A percentile compares a stretch with the other conserved stretches of the same genome.
phyloP scores from a whole-genome alignment of 2,113 vertebrate genomes.

The Calidris pygmaea region DNA sequence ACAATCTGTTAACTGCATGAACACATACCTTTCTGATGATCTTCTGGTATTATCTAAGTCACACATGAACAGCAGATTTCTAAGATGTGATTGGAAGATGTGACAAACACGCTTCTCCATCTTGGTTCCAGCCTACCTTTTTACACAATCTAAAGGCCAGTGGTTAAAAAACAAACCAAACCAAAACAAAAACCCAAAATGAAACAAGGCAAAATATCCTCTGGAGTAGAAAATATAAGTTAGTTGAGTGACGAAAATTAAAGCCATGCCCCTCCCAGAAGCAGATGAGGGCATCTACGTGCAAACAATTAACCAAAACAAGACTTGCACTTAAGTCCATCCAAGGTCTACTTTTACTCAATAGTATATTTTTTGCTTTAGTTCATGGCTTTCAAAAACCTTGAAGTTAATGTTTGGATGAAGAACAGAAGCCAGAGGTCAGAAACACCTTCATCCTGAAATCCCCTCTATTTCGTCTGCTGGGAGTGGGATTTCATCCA shows the following conservation, averaged over 20 bases:
- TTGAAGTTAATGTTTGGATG: too few relatives aligned
- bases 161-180: background rate
- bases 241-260: background rate
- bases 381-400: too few relatives aligned
- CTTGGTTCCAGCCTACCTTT: background rate
- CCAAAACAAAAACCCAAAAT: background rate
- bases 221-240: background rate
- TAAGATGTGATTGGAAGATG: background rate
- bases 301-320: background rate
- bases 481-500: background rate
- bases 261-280: background rate
- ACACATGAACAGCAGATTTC: background rate
- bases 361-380: background rate
- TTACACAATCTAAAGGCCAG: background rate
- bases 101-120: background rate
- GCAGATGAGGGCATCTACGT: rapidly evolving
- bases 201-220: background rate
- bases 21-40: background rate
- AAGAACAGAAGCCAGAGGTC: too few relatives aligned
- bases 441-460: too few relatives aligned
- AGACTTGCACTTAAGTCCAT: background rate
- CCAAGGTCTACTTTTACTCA: background rate
- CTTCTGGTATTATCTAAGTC: background rate
- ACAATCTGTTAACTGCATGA: background rate
- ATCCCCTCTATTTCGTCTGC: too few relatives aligned